Evolutionary conservation across 2,113 vertebrate species (phyloP).

Genomic region (Sinocyclocheilus maitianheensis): DNA sequence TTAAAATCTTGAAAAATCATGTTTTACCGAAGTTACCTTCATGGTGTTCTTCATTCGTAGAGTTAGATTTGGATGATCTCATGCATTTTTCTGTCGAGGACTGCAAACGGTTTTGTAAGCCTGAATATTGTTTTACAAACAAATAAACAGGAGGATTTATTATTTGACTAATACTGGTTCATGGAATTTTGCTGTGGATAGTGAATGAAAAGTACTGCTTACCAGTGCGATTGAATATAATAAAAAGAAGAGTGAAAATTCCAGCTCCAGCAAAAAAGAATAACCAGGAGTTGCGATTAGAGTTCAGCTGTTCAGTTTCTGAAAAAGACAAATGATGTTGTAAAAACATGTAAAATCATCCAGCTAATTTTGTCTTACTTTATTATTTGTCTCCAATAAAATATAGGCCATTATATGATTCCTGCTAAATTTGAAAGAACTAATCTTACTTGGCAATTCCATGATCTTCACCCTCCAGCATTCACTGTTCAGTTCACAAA

Average conservation of each 20-base stretch:
- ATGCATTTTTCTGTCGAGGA: neutral
- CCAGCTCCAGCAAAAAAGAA: neutral
- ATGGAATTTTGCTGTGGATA: neutral
- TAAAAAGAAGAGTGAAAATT: neutral
- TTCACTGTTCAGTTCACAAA: conserved; percentile 40
- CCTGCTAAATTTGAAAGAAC: no score
- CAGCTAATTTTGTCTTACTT: no score
- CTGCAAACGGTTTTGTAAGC: neutral
- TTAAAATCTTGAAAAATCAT: no score
- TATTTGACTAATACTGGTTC: neutral
- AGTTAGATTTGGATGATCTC: neutral
- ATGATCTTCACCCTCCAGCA: conserved; percentile 58
- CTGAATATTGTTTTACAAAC: neutral
- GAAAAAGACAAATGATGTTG: neutral
- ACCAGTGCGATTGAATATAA: neutral
- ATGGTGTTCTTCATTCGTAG: neutral
- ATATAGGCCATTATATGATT: no score
- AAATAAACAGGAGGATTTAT: neutral
- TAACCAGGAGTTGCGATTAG: neutral
- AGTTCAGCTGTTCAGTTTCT: neutral
- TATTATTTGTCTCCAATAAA: no score
- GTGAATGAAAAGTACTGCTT: neutral
- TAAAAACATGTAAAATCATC: no score
- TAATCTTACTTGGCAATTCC: neutral
- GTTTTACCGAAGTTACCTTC: neutral